Percentiles rank a stretch among this genome's conserved stretches.
phyloP scores from a whole-genome alignment of 1,140 invertebrate genomes.

The Megalonaias nervosa region DNA sequence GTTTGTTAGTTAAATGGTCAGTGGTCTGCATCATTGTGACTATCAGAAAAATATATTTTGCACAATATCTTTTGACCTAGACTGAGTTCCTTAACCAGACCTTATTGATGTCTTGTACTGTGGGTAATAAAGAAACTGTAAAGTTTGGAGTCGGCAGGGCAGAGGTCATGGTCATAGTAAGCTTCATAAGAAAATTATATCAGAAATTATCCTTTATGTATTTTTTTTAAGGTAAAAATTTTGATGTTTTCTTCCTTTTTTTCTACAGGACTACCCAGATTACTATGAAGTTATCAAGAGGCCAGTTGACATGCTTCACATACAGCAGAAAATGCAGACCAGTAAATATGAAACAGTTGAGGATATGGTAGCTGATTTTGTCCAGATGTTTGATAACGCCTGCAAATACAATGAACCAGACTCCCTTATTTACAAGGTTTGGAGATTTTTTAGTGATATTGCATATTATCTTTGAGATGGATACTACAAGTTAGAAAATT shows the following conservation, averaged over 20 bases:
- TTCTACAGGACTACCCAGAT: conserved; percentile 89
- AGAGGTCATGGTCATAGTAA: no score
- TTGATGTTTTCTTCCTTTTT: background rate
- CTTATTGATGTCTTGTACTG: no score
- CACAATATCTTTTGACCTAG: no score
- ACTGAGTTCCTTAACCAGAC: no score
- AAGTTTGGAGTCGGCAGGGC: no score
- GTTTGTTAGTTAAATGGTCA: no score
- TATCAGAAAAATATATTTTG: no score
- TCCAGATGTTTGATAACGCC: conserved; percentile 99
- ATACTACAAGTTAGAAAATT: no score
- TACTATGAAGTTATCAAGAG: conserved; percentile 99
- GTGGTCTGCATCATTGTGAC: no score
- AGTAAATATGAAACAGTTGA: conserved; percentile 87
- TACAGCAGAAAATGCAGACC: conserved; percentile 89
- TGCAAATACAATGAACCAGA: conserved; percentile 99
- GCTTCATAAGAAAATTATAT: background rate
- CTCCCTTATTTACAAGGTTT: conserved; percentile 96
- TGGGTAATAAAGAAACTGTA: no score
- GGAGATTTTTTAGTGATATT: background rate
- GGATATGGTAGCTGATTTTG: conserved; percentile 93
- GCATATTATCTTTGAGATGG: no score
- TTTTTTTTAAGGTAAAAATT: background rate
- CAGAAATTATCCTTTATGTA: background rate
- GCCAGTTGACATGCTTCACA: conserved; percentile 97